These are phyloP conservation scores for Pantherophis guttatus DNA, from an alignment of 2,113 vertebrate genomes.

Conservation along the genomic window DNA sequence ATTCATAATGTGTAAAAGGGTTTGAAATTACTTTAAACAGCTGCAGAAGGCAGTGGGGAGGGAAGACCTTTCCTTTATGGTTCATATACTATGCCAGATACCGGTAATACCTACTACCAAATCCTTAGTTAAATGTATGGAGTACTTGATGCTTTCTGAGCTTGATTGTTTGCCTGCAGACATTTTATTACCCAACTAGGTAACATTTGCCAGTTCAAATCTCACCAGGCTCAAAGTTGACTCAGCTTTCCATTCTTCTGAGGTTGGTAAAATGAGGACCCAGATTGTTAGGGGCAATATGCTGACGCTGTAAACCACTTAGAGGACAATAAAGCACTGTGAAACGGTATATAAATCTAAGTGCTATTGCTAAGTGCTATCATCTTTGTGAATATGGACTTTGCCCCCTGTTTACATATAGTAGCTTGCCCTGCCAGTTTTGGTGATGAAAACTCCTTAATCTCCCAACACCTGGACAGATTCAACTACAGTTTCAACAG, in stretches of 20 bases:
- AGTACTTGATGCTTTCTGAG: not conserved
- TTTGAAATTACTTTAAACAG: conserved; percentile 3
- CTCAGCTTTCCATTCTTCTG: no score
- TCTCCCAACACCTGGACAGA: not conserved
- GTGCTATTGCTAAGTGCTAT: not conserved
- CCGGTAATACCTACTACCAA: not conserved
- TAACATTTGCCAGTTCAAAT: not conserved
- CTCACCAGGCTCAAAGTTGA: no score
- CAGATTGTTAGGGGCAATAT: no score
- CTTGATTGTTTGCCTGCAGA: not conserved
- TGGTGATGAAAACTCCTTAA: not conserved
- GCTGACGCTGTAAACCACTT: no score
- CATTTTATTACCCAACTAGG: not conserved
- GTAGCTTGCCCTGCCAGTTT: not conserved
- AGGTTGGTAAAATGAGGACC: no score
- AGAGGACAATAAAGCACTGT: no score
- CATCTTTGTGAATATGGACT: not conserved
- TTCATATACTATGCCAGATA: not conserved
- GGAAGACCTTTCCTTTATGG: not conserved
- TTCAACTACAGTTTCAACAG: not conserved
- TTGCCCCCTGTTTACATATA: not conserved
- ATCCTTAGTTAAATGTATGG: not conserved
- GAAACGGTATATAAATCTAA: no score
- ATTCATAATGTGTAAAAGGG: not conserved
- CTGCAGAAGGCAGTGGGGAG: not conserved